Evolutionary conservation across 2,113 vertebrate species (phyloP), one percentile per base, ranked within the genome.

Genomic region (Poecilia latipinna): DNA sequence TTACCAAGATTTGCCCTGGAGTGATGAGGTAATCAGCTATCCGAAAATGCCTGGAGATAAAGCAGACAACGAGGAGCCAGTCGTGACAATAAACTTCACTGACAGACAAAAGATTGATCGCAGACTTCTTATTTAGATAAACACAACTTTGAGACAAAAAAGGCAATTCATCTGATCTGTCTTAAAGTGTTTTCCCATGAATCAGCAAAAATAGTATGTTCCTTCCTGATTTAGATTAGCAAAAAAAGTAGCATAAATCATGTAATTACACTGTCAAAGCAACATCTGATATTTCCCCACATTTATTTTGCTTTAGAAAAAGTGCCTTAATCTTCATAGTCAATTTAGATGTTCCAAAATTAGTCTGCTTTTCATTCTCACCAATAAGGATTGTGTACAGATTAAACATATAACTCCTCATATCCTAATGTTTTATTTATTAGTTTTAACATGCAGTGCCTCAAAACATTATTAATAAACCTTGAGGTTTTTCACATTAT

Each of bases 131-230:
- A 90, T 92, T 93, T 93, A 89, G 88, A 92, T 88, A 93, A 93
- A 93, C 87, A 90, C 81, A 51, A 85, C 86, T 82, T 83, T 63
- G 77, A 77, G 78, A 91, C 51, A 57, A 57, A 91, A 92, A 92
- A 93, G 86, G 85, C 86, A 90, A 92, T 92, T 93, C 90, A 88
- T 93, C 86, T 93, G 90, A 93, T 92, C 84, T 80, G 84, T 90
- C 88, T 78, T 69, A 60, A 61, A 75, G 65, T 79, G 68, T 86
- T 90, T 90, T 91, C 81, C 72, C 65, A 78, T 91, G 91, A 93
- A 90, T 91, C 87, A 89, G 89, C 87, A 86, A 85, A 92, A 75
- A 84, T 61, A 71, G 60, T 60, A 79, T 80, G 82, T 80, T 79
- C 70, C 86, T 88, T 85, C 63, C 78, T 85, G 84, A 90, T 79